Evolutionary conservation across 35 echinoderm and acorn worm genomes (phyloP), one percentile per base, ranked within the genome.

Genomic region (Heliocidaris erythrogramma): DNA sequence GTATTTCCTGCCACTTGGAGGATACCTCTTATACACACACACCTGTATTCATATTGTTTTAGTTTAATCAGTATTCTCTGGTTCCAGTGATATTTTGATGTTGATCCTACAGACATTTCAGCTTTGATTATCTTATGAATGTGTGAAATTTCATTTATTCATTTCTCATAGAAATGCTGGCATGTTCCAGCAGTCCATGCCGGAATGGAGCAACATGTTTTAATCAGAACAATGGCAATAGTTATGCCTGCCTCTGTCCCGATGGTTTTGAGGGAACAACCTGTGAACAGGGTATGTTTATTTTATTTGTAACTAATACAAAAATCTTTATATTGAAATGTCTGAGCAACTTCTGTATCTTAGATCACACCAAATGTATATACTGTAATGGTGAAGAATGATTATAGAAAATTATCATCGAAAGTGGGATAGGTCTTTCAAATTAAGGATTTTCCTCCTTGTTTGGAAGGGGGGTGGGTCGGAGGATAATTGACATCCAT

Each of bases 191-290:
- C 24, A 85, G 86, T 65, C 71, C 95, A 49, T 96, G 95, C 52
- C 92, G 88, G 85, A 96, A 96, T 61, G 95, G 95, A 88, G 95
- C 92, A 18, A 60, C 85, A 86, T 96, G 95, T 60, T 49, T 96
- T 59, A 85, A 89, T 32, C 31, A 48, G 4, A 89, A 18, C 12
- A 32, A n/a, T 32, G 47, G 31, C 31, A 16, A 47, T 32, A 13
- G 31, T 94, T 61, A 97, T 48, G 87, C 47, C 31, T 89, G 87
- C 47, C 49, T 92, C 47, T 92, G 91, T 92, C 31, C 91, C 18
- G 87, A 31, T 32, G 87, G 87, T 5, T 89, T 89, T 48, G 87
- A 89, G 30, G 87, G 87, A 13, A 89, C 87, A 13, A 89, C 47
- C 47, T 89, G 87, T 89, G 87, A 89, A 89, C 31, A 89, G 14